Conservation (phyloP, 2,113 vertebrate species). For the Vireo altiloquus region DNA sequence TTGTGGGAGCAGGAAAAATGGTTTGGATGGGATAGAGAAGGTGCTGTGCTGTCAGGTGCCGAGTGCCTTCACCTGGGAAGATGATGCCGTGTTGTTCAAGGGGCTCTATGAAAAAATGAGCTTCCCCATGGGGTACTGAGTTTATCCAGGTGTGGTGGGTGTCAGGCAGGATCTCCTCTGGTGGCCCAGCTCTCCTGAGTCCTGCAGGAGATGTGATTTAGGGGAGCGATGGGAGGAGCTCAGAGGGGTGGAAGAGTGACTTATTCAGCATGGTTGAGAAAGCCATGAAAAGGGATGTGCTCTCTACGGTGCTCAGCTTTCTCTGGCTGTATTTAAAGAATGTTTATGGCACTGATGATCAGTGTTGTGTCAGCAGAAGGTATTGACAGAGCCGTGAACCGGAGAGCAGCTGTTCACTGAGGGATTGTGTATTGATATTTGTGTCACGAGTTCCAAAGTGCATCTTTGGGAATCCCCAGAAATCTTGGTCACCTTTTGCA, state of each 20-base stretch:
- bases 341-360: not conserved
- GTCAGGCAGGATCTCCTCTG: not conserved
- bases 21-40: not conserved
- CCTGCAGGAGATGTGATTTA: not conserved
- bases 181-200: not conserved
- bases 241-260: rapidly evolving
- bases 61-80: not conserved
- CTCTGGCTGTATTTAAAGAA: not conserved
- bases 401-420: rapidly evolving
- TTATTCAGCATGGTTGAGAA: rapidly evolving
- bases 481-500: not conserved
- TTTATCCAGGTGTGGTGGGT: not conserved
- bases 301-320: rapidly evolving
- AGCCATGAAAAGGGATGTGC: not conserved
- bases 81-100: rapidly evolving
- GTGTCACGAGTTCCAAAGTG: rapidly evolving
- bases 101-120: not conserved
- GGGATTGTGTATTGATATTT: not conserved
- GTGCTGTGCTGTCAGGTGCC: not conserved
- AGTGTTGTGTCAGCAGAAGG: not conserved
- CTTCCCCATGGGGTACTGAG: rapidly evolving
- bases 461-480: not conserved
- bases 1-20: not conserved
- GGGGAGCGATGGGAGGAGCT: not conserved
- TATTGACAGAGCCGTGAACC: not conserved